Evolutionary conservation across 1,140 invertebrate genomes (phyloP), one percentile per base, ranked within the genome.

Genomic region (Polypedilum vanderplanki): DNA sequence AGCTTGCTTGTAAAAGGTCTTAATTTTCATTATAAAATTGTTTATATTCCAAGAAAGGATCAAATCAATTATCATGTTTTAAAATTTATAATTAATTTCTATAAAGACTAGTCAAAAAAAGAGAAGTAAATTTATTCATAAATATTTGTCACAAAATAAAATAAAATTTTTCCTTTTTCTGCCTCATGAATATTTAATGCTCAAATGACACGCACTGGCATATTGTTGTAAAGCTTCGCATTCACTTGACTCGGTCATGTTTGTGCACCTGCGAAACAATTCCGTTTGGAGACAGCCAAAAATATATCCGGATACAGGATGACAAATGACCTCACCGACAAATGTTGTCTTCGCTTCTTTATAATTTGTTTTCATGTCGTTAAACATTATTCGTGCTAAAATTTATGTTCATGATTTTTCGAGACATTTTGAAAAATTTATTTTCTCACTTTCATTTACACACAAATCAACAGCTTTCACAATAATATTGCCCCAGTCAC

Each of bases 91-190:
- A n/a, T n/a, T n/a, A n/a, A n/a, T n/a, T n/a, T n/a, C n/a, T n/a
- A n/a, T n/a, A n/a, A n/a, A n/a, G n/a, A n/a, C n/a, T n/a, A n/a
- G n/a, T n/a, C n/a, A n/a, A n/a, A n/a, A n/a, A n/a, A n/a, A n/a
- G n/a, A n/a, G n/a, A n/a, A n/a, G n/a, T n/a, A n/a, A n/a, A 40
- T 75, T 75, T 46, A 20, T 76, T 22, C 24, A 33, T 74, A 57
- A 75, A 24, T 67, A 3, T 57, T 3, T 17, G 46, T 15, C 10
- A 57, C n/a, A 57, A 57, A 57, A 17, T 17, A 17, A 57, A 57
- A 57, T 57, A n/a, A n/a, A n/a, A n/a, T n/a, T n/a, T n/a, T n/a
- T n/a, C n/a, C n/a, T n/a, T n/a, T n/a, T n/a, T n/a, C n/a, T n/a
- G n/a, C 9, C 8, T 15, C n/a, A 57, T n/a, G 46, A 57, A 57